phyloP scores from a whole-genome alignment of 2,797 vertebrate species.

The Mus minutoides region DNA sequence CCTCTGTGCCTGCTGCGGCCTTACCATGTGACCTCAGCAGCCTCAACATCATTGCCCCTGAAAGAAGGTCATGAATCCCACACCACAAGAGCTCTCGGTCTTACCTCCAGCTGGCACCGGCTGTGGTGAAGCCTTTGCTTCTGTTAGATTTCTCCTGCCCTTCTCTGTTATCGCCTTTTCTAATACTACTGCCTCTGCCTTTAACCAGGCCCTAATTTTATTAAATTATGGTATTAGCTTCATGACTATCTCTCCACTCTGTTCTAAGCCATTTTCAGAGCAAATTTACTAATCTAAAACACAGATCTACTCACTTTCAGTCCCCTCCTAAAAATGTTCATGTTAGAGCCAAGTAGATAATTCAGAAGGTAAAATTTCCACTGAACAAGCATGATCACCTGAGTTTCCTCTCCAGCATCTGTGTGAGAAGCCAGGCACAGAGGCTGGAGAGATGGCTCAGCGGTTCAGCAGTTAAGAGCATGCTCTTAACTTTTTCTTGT shows the following conservation, averaged over 20 bases:
- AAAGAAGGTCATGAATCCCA: slow-evolving; percentile 1
- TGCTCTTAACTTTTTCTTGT: too few relatives aligned
- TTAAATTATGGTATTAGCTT: background rate
- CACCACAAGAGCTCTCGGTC: slow-evolving; percentile 4
- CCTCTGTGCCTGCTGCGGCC: background rate
- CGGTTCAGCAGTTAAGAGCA: background rate
- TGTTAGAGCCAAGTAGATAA: background rate
- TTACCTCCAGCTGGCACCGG: background rate
- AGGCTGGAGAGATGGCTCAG: background rate
- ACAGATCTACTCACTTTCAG: slow-evolving; percentile 19
- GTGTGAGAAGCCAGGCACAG: background rate
- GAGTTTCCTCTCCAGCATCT: background rate
- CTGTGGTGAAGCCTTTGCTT: background rate
- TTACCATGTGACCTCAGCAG: background rate
- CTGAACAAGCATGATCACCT: background rate
- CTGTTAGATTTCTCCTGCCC: background rate
- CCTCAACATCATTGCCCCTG: background rate
- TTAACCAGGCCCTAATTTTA: slow-evolving; percentile 20
- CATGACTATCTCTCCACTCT: slow-evolving; percentile 8
- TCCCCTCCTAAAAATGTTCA: slow-evolving; percentile 27
- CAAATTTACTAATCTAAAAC: slow-evolving; percentile 33
- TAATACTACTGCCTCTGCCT: background rate
- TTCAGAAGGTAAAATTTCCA: background rate
- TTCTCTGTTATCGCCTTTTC: slow-evolving; percentile 12
- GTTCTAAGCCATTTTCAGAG: slow-evolving; percentile 31